Percentiles rank a stretch among this genome's conserved stretches.
Evolutionary conservation across 2,888 invertebrate species (phyloP).

Genomic region (Yponomeuta malinellus): DNA sequence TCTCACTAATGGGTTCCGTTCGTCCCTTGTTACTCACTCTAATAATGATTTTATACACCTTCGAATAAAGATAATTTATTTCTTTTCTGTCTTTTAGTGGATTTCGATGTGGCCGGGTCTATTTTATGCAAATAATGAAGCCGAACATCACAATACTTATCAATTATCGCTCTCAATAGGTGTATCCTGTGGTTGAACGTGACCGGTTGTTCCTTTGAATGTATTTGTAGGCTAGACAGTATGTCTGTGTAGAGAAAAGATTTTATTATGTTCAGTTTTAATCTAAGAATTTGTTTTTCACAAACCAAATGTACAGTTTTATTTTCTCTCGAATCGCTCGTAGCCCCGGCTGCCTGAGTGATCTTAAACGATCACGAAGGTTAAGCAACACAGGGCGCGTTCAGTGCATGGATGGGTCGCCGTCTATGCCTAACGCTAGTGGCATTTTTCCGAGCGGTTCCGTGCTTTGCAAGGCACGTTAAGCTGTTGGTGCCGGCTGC

Average conservation of each 20-base stretch:
- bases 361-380: too few species aligned
- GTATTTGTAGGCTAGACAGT: slow-evolving; percentile 8
- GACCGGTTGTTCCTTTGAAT: slow-evolving; percentile 13
- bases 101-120: slow-evolving; percentile 8
- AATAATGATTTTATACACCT: slow-evolving; percentile 7
- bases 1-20: too few species aligned
- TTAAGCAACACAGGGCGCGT: too few species aligned
- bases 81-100: slow-evolving; percentile 12
- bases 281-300: slow-evolving; percentile 13
- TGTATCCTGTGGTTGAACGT: slow-evolving; percentile 13
- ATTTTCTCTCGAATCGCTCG: too few species aligned
- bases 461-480: too few species aligned
- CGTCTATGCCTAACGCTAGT: too few species aligned
- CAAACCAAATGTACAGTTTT: slow-evolving; percentile 14
- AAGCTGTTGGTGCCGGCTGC: too few species aligned
- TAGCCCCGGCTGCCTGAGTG: too few species aligned
- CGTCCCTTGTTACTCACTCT: too few species aligned
- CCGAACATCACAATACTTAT: slow-evolving; percentile 11
- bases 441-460: too few species aligned
- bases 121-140: slow-evolving; percentile 12
- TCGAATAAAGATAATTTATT: slow-evolving; percentile 10
- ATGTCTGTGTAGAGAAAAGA: slow-evolving; percentile 10
- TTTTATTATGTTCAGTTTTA: slow-evolving; percentile 8
- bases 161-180: slow-evolving; percentile 11
- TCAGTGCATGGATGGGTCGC: too few species aligned